These are phyloP conservation scores for Poeciliopsis turrubarensis DNA, from an alignment of 2,113 vertebrate species.

Conservation along the genomic window DNA sequence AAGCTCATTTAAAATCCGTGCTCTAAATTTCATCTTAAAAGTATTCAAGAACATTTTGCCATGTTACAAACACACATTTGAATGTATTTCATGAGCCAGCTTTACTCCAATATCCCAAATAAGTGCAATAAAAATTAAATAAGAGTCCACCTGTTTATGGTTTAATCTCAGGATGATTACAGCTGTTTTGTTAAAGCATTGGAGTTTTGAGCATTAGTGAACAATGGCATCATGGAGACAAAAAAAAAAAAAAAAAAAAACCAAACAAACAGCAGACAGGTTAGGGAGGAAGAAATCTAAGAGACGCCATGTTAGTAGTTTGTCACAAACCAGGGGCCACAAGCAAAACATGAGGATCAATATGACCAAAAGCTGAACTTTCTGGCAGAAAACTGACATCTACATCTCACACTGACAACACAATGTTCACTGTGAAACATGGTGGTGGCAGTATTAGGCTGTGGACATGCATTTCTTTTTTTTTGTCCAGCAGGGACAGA, in stretches of 20 bases:
- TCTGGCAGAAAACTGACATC: no score
- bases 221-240: background rate
- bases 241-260: background rate
- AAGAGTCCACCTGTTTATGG: background rate
- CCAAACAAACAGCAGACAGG: no score
- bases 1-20: background rate
- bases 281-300: background rate
- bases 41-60: background rate
- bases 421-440: background rate
- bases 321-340: background rate
- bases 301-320: no score
- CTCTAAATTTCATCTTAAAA: background rate
- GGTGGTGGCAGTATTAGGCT: background rate
- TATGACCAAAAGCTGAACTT: no score
- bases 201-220: background rate
- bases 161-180: background rate
- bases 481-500: background rate
- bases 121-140: background rate
- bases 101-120: background rate
- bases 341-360: no score
- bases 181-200: background rate
- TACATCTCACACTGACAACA: no score
- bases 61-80: background rate
- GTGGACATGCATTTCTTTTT: background rate
- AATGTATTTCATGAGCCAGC: background rate